Base-by-base conservation (phyloP, 1,140 invertebrate species). In the Mycetomoellerius zeteki region DNA sequence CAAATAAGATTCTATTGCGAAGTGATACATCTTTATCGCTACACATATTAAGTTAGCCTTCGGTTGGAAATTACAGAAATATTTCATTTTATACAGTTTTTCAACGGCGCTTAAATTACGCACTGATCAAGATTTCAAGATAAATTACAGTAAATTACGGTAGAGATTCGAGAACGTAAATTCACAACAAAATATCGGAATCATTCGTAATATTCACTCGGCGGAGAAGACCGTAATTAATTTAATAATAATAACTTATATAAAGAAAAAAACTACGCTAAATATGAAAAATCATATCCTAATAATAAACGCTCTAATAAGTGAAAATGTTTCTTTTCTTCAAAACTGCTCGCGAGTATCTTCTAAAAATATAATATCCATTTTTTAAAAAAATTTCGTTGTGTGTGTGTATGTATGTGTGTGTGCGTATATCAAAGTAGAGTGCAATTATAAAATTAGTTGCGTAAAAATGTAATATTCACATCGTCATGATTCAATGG, bases 1-100 rank as follows among this genome's bases (percentile, higher is more conserved):
- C 24, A 72, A 82, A 82, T 82, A 50, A 73, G n/a, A 52, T 30
- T 37, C 80, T 73, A 72, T 82, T 30, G 54, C 54, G 6, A 82
- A 82, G 37, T 82, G 37, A 73, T 58, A 82, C 47, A 82, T 58
- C 21, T 47, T 72, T 82, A 82, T 82, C 67, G 19, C 67, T 82
- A 82, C 6, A 21, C 56, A 14, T 43, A 56, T 71, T 37, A 43
- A 27, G 43, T 82, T 72, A 82, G 24, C 67, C 33, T 30, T 69
- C 60, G 37, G 27, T 65, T 37, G 19, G 10, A 82, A 82, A 30
- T 72, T 60, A 72, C 67, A 73, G 21, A 82, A 72, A 27, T 43
- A 56, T 27, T 33, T 65, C 21, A n/a, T 21, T 43, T 56, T 72
- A 56, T 58, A 80, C 50, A 58, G 2, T 82, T 58, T 21, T 56